Percentiles rank a stretch among this genome's conserved stretches.
Conservation (phyloP, 2,797 vertebrate species). For the Alosa sapidissima region DNA sequence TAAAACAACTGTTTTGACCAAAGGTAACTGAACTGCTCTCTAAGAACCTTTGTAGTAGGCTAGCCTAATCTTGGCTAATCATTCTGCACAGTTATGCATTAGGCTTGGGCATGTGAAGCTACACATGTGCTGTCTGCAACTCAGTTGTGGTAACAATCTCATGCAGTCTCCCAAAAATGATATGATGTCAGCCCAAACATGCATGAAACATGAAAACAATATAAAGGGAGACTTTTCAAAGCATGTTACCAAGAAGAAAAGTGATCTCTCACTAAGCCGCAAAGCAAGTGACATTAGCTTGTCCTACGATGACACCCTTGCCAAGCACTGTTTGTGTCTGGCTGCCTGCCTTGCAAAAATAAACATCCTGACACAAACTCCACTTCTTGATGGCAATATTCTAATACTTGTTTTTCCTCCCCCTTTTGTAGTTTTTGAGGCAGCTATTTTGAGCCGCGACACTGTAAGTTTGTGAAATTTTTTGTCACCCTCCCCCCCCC, state of each 20-base stretch:
- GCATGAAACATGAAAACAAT: not conserved
- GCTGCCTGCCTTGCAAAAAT: not conserved
- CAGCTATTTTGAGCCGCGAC: conserved; percentile 68
- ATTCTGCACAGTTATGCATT: not conserved
- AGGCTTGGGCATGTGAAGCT: not conserved
- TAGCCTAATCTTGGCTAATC: not conserved
- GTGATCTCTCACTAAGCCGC: not conserved
- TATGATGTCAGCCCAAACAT: not conserved
- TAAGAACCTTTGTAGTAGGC: not conserved
- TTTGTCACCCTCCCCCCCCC: conserved; percentile 10
- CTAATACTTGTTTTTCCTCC: conserved; percentile 17
- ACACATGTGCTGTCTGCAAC: not conserved
- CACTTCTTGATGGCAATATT: not conserved
- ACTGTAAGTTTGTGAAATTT: conserved; percentile 70
- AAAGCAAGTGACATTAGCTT: not conserved
- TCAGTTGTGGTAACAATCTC: not conserved
- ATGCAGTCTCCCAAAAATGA: not conserved
- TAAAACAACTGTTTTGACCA: too few species aligned
- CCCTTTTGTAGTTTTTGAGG: conserved; percentile 69
- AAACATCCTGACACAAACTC: not conserved
- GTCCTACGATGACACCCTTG: not conserved
- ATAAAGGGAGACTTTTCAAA: not conserved
- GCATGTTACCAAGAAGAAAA: not conserved
- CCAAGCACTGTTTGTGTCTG: not conserved
- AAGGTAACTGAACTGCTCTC: too few species aligned